A percentile compares a stretch with the other conserved stretches of the same genome.
These are phyloP conservation scores for Amiota minor DNA, from an alignment of 2,888 invertebrate genomes.

Conservation along the genomic window DNA sequence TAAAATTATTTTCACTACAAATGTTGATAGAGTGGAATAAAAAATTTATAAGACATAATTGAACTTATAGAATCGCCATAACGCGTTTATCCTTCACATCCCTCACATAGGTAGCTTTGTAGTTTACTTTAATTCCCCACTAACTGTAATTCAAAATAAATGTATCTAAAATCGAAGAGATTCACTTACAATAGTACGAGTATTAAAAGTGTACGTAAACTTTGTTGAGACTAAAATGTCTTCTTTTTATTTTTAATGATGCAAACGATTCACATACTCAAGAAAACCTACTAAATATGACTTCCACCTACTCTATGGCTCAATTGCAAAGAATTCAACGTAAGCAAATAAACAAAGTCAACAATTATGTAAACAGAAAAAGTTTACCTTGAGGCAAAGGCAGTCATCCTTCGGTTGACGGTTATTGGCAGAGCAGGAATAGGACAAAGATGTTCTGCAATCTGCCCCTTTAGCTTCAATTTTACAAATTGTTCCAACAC, in stretches of 20 bases:
- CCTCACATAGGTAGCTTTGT: no score
- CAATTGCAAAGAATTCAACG: slow-evolving; percentile 19
- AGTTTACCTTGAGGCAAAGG: slow-evolving; percentile 6
- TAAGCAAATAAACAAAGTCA: slow-evolving; percentile 22
- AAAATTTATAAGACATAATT: no score
- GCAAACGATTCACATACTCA: not conserved
- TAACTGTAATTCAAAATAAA: no score
- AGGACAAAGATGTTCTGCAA: not conserved
- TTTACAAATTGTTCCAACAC: slow-evolving; percentile 20
- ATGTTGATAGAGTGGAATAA: no score
- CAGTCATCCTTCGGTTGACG: not conserved
- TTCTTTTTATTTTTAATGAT: slow-evolving; percentile 3
- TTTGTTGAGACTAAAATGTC: not conserved
- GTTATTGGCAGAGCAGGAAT: not conserved
- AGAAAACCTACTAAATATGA: not conserved
- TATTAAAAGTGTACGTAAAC: not conserved
- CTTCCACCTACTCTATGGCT: not conserved
- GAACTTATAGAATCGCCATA: no score
- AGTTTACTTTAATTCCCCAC: no score
- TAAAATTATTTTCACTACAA: no score
- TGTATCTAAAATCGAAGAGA: no score
- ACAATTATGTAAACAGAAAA: slow-evolving; percentile 9
- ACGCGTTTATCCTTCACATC: no score
- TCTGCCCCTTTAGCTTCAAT: not conserved
- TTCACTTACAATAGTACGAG: not conserved